Evolutionary conservation across 2,113 vertebrate species (phyloP), one percentile per base, ranked within the genome.

Genomic region (Reinhardtius hippoglossoides): DNA sequence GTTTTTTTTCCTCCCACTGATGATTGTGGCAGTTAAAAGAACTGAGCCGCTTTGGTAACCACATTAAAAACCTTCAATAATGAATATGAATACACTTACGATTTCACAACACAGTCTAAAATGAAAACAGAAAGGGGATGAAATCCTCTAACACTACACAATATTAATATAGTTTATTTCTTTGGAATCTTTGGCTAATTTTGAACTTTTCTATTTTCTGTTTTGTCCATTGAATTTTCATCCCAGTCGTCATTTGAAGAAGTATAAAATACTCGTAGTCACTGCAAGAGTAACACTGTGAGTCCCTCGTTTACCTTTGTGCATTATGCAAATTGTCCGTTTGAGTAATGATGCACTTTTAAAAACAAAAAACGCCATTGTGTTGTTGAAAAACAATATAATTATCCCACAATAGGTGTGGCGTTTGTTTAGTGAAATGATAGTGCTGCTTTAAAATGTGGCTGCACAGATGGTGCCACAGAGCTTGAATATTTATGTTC

Each of bases 21-120:
- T 80, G 71, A 91, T 92, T 91, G 56, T 71, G 77, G 48, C 80
- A 84, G 73, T 81, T 68, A 85, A 78, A 84, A 73, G 68, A 90
- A 82, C 58, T 80, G 77, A 84, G 84, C 84, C 67, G 54, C 74
- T 90, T 89, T 78, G 58, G 44, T 72, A 76, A 74, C 72, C 44
- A 35, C 44, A 70, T 52, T 80, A 50, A 58, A 82, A 70, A 62
- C 69, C 54, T 72, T 74, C 24, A 68, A 46, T 52, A 31, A 63
- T 71, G 44, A 86, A 68, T 20, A 65, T n/a, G 37, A 76, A 20
- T 6, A 5, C 35, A 5, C 13, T 67, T 42, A 31, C 10, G 24
- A 48, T 59, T 66, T 60, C 48, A 55, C 52, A 76, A 61, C 46
- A 70, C 23, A 78, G 6, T 72, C 69, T 48, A 14, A 72, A 66